A percentile compares a stretch with the other conserved stretches of the same genome.
These are phyloP conservation scores for Latheticus oryzae DNA, from an alignment of 2,888 invertebrate genomes.

Conservation along the genomic window DNA sequence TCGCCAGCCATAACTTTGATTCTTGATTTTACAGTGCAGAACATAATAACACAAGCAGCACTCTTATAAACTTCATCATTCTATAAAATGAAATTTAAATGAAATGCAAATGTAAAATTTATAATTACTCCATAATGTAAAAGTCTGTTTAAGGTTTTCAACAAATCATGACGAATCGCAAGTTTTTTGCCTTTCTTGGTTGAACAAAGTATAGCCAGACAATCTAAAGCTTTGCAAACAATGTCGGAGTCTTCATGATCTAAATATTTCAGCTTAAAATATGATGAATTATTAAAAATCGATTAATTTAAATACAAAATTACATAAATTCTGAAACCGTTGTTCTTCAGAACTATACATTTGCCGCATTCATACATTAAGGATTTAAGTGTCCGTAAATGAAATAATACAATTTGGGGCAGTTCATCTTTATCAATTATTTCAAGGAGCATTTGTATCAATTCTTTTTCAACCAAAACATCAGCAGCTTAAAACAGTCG, in stretches of 20 bases:
- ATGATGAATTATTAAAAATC: neutral
- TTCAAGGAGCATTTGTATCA: slow-evolving; percentile 58
- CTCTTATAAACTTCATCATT: slow-evolving; percentile 54
- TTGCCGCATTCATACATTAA: slow-evolving; percentile 62
- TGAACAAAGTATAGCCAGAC: slow-evolving; percentile 59
- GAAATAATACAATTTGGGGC: slow-evolving; percentile 56
- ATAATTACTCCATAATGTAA: slow-evolving; percentile 61
- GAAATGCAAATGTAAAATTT: neutral
- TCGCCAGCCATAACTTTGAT: slow-evolving; percentile 56
- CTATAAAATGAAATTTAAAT: slow-evolving; percentile 44
- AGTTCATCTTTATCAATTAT: slow-evolving; percentile 53
- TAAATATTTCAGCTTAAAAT: slow-evolving; percentile 52
- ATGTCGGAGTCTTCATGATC: slow-evolving; percentile 54
- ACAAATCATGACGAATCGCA: slow-evolving; percentile 58
- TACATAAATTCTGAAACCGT: slow-evolving; percentile 61
- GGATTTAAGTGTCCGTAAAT: slow-evolving; percentile 60
- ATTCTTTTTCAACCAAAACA: slow-evolving; percentile 59
- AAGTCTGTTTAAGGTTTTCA: slow-evolving; percentile 56
- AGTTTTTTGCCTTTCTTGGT: slow-evolving; percentile 60
- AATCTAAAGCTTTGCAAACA: slow-evolving; percentile 55
- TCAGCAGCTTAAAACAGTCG: slow-evolving; percentile 60
- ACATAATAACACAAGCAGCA: slow-evolving; percentile 60
- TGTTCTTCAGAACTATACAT: slow-evolving; percentile 59
- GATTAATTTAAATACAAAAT: too few species aligned
- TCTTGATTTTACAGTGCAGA: slow-evolving; percentile 58